These are phyloP conservation scores for Electrophaes corylata DNA, from an alignment of 2,888 invertebrate genomes.

Conservation along the genomic window DNA sequence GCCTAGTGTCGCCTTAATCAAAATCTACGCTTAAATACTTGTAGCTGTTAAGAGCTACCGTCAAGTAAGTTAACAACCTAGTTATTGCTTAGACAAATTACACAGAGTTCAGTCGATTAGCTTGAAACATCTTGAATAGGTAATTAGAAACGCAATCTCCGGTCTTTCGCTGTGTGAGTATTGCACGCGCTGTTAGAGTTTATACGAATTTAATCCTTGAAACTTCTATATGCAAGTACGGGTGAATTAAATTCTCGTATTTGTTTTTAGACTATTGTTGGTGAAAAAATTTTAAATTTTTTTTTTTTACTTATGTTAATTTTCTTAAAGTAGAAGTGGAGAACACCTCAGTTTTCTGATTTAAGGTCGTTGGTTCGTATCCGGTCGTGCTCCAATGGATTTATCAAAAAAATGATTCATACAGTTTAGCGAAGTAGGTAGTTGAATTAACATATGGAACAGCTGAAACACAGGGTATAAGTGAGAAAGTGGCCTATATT, in stretches of 20 bases:
- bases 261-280: background rate
- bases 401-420: too few relatives aligned
- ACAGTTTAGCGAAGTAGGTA: too few relatives aligned
- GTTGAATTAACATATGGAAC: too few relatives aligned
- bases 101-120: constrained; percentile 37
- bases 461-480: too few relatives aligned
- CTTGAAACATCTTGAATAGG: constrained; percentile 36
- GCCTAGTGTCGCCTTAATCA: too few relatives aligned
- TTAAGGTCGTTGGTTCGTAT: too few relatives aligned
- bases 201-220: constrained; percentile 56
- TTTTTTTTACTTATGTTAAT: too few relatives aligned
- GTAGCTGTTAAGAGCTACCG: constrained; percentile 19
- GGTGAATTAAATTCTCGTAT: background rate
- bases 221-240: constrained; percentile 33
- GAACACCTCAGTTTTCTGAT: too few relatives aligned
- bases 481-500: too few relatives aligned
- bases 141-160: constrained; percentile 68
- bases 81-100: constrained; percentile 52
- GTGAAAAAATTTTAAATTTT: constrained; percentile 11
- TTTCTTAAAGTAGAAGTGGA: too few relatives aligned
- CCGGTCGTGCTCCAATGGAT: too few relatives aligned
- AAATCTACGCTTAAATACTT: background rate
- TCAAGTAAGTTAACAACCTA: constrained; percentile 33
- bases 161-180: constrained; percentile 41
- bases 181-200: constrained; percentile 58